Conservation (phyloP, 2,797 vertebrate genomes). For the Rhinoraja longicauda region DNA sequence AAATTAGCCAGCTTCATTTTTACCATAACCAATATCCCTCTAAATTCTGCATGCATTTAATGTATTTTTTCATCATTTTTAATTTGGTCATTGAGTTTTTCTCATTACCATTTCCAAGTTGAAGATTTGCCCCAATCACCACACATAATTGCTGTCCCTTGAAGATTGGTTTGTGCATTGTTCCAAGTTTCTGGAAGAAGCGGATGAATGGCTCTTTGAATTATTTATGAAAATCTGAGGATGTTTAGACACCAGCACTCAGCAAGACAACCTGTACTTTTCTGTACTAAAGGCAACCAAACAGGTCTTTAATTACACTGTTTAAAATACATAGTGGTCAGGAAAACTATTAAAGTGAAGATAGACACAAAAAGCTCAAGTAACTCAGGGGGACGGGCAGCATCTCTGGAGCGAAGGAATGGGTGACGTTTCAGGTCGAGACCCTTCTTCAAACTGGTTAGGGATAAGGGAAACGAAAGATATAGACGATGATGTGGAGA, state of each 20-base stretch:
- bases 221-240: slow-evolving; percentile 18
- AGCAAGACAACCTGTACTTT: neutral
- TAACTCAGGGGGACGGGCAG: too few relatives aligned
- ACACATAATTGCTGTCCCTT: neutral
- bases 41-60: neutral
- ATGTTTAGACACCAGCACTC: neutral
- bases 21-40: neutral
- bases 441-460: too few relatives aligned
- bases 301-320: neutral
- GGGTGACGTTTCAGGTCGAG: too few relatives aligned
- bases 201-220: neutral
- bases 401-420: too few relatives aligned
- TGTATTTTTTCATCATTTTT: neutral
- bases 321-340: neutral
- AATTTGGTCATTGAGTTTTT: neutral
- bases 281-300: neutral
- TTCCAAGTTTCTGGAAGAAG: neutral
- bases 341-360: neutral
- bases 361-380: too few relatives aligned
- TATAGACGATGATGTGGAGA: too few relatives aligned
- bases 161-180: neutral
- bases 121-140: neutral
- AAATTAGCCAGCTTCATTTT: slow-evolving; percentile 16
- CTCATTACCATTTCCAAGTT: neutral
- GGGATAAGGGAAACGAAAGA: too few relatives aligned